Percentiles rank a stretch among this genome's conserved stretches.
phyloP scores from a whole-genome alignment of 2,797 vertebrate species.

The Buceros bicornis region DNA sequence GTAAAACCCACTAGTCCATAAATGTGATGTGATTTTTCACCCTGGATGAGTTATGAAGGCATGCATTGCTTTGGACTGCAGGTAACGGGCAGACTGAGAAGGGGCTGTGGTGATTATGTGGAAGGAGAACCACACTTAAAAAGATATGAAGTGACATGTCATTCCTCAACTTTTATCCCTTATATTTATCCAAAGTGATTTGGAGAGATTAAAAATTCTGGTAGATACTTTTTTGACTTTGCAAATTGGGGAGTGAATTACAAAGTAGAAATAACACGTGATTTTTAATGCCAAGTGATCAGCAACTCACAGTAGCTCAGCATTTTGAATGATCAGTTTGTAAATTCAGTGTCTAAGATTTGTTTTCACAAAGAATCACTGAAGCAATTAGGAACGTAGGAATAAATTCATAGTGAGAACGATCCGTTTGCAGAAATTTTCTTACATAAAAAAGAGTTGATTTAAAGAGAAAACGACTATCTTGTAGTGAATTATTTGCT shows the following conservation, averaged over 20 bases:
- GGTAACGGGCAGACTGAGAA: not conserved
- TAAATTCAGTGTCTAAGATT: not conserved
- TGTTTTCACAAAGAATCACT: not conserved
- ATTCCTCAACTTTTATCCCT: not conserved
- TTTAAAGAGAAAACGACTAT: constrained; percentile 15
- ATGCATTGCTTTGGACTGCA: not conserved
- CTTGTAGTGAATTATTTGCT: not conserved
- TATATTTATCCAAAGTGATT: not conserved
- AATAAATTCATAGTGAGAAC: constrained; percentile 1
- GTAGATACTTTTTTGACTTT: not conserved
- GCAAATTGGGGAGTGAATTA: not conserved
- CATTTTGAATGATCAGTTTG: not conserved
- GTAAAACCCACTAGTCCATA: not conserved
- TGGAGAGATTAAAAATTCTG: not conserved
- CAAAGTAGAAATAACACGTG: not conserved
- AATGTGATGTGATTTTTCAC: not conserved
- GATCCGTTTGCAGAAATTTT: not conserved
- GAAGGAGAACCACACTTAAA: not conserved
- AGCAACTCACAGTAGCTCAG: not conserved
- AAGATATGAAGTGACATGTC: not conserved
- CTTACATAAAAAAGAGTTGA: not conserved
- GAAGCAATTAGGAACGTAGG: not conserved
- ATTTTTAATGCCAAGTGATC: not conserved
- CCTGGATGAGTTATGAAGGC: not conserved
- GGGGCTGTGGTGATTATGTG: not conserved